Evolutionary conservation across 2,113 vertebrate genomes (phyloP), one percentile per base, ranked within the genome.

Genomic region (Cheilinus undulatus): DNA sequence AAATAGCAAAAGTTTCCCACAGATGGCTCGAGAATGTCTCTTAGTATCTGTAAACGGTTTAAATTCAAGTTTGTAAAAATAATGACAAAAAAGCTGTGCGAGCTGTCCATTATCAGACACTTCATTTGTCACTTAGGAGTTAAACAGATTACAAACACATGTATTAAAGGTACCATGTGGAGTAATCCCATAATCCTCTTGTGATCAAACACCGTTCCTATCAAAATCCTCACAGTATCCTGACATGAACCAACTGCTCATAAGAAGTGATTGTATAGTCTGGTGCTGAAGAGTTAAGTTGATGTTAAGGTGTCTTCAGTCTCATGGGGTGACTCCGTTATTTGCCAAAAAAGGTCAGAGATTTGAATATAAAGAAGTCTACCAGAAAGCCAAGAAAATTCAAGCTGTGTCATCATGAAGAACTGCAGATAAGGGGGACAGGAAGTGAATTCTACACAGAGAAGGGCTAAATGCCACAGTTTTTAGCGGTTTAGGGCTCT

Each of bases 121-220:
- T 36, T 40, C 1, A 45, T 54, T 38, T 30, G 30, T 12, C n/a
- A 43, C 34, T 28, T 24, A 59, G n/a, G 34, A 43, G 3, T 26
- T 6, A 24, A 71, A 43, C n/a, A 5, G 38, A 42, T 52, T 22
- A 45, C 22, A 27, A 12, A 38, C 3, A 27, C 15, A 15, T 4
- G 38, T 40, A 40, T 40, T 40, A 17, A 42, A 42, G 40, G 15
- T 5, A 15, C 45, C 34, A 15, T 12, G 45, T 22, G 22, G 27
- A 43, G 17, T 52, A 59, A 60, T 54, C 49, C 42, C 22, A 0
- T 52, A 42, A 66, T 59, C 32, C 42, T 32, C 32, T 57, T 56
- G 28, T 64, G 23, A 24, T 45, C 20, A 71, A 23, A 43, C 54
- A 14, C 32, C 13, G 14, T 40, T 40, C 17, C 12, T 40, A 14